Evolutionary conservation across 2,113 vertebrate genomes (phyloP), one percentile per base, ranked within the genome.

Genomic region (Oryzias curvinotus): DNA sequence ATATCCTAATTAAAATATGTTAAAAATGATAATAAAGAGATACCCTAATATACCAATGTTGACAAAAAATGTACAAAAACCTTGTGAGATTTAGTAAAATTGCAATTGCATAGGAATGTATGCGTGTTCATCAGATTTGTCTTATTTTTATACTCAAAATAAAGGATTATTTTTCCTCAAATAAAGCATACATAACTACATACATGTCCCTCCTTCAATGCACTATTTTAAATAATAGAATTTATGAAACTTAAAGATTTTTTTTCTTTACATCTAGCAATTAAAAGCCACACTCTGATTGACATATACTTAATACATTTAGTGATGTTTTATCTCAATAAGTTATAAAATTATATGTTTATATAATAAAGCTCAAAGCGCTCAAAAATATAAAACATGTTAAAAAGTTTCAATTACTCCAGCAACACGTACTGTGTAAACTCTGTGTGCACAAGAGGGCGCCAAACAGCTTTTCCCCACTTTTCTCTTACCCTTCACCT

Each of bases 131-230:
- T 87, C 84, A 88, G 77, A 90, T 88, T 76, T 85, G 59, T 81
- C 83, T 89, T 91, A 92, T 92, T 91, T 91, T 92, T 93, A 83
- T 92, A 91, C 80, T 71, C 65, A 77, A 87, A 88, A 78, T 78
- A 89, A 90, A 81, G 72, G 84, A 87, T 88, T 89, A 88, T 89
- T 88, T 91, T 92, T 89, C 82, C 85, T 89, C 70, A 88, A 90
- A 88, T 90, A 90, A 91, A 87, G 88, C 81, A 87, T 46, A 85
- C 62, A 55, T 47, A 71, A 80, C 57, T 13, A 77, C 44, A 25
- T 26, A 62, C n/a, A 62, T 52, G 46, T 57, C 46, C 21, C 52
- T 61, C 23, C 71, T 60, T 60, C 42, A 26, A 55, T n/a, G 1
- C 4, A 41, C 1, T 16, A 45, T 14, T 30, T 44, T 19, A 17